Base-by-base conservation (phyloP, 2,888 invertebrate species). In the Sclerodermus sp. region DNA sequence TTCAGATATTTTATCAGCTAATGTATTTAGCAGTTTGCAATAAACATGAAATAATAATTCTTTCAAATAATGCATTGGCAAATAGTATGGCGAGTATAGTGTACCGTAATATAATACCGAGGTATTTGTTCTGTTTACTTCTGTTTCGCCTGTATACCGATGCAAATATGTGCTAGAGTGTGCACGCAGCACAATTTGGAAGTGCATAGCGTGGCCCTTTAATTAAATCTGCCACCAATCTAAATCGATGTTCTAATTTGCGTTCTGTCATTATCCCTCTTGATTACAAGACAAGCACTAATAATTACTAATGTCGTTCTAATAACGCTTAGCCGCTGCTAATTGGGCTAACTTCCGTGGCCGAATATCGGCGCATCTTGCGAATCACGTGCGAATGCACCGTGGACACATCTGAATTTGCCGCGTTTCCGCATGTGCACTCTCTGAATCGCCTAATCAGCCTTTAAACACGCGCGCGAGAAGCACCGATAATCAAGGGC, bases 221-320 rank as follows among this genome's bases (percentile, higher is more conserved):
- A 66, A 68, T 68, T 68, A 66, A 63, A 63, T 60, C 57, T 53
- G 49, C 55, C 58, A 55, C 52, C 58, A 61, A 61, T 62, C 54
- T 54, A 59, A 61, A 58, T 58, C 61, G 52, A 60, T 51, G 60
- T 54, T 46, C 53, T 52, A 62, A 64, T 62, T 53, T 55, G 51
- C 47, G 46, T 45, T 57, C 61, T 67, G 62, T 68, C 63, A 68
- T 68, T 58, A 61, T 54, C 49, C 44, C 48, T 51, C 50, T 51
- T 66, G 60, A 68, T 67, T 64, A 68, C 60, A 66, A 61, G 64
- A 58, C 59, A 41, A 49, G 34, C 46, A 42, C 48, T 46, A 53
- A 55, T 64, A 58, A 62, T 47, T 47, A 45, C 51, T 50, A 56
- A 64, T 60, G 54, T 42, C 52, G 45, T 54, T 56, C 51, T 58